Evolutionary conservation across 2,113 vertebrate genomes (phyloP).

Genomic region (Oreochromis tanganicae): DNA sequence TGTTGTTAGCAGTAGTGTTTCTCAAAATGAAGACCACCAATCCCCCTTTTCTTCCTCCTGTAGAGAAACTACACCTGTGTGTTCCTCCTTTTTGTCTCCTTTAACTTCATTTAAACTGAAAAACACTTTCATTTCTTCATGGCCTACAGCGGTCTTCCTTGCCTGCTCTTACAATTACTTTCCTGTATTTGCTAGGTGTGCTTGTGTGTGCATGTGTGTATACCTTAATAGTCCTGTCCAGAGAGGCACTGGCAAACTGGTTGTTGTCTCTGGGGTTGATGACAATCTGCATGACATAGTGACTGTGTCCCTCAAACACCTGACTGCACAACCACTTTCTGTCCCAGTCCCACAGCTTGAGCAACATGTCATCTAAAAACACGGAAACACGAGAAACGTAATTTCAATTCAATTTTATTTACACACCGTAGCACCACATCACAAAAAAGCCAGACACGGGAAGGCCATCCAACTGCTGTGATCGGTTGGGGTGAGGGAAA

Average conservation of each 20-base stretch:
- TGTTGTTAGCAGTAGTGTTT: background rate
- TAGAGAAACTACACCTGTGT: background rate
- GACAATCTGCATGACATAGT: conserved; percentile 99
- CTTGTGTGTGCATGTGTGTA: background rate
- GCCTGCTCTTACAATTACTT: background rate
- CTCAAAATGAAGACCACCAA: background rate
- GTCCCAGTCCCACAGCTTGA: conserved; percentile 99
- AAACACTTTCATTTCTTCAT: background rate
- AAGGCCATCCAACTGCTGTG: background rate
- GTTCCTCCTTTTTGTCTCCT: background rate
- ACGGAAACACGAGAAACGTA: background rate
- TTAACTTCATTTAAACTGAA: background rate
- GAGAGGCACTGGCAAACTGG: conserved; percentile 96
- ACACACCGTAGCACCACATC: background rate
- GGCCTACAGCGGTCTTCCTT: background rate
- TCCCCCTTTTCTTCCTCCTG: background rate
- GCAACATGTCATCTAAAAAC: conserved; percentile 93
- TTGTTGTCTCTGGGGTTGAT: conserved; percentile 99
- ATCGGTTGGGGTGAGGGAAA: background rate
- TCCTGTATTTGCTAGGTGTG: background rate
- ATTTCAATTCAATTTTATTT: background rate
- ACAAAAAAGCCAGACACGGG: background rate
- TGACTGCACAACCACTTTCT: conserved; percentile 99
- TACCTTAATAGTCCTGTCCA: conserved; percentile 98
- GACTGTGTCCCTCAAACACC: conserved; percentile 98